A percentile compares a stretch with the other conserved stretches of the same genome.
These are phyloP conservation scores for Hybognathus amarus DNA, from an alignment of 2,797 vertebrate genomes.

Conservation along the genomic window DNA sequence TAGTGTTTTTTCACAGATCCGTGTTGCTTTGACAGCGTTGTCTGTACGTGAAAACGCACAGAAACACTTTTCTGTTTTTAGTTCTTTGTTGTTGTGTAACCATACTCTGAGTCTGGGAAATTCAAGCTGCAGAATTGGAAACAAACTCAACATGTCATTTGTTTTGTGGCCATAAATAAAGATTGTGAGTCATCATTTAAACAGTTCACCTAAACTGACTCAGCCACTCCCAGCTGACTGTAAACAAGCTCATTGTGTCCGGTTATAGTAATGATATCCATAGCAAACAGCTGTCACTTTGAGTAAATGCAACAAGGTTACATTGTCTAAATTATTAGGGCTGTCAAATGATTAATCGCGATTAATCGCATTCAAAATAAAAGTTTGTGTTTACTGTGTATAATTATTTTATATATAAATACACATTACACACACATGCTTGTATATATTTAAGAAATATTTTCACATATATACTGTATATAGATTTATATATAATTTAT, in stretches of 20 bases:
- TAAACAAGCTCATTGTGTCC: neutral
- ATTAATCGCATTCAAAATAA: too few species aligned
- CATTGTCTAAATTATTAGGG: neutral
- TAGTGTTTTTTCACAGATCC: neutral
- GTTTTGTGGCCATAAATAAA: conserved; percentile 1
- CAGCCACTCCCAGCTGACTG: neutral
- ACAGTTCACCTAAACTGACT: conserved; percentile 5
- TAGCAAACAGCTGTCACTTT: neutral
- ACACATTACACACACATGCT: too few species aligned
- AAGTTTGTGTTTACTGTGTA: too few species aligned
- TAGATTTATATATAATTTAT: too few species aligned
- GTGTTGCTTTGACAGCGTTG: neutral
- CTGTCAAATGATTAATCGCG: too few species aligned
- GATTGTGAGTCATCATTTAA: conserved; percentile 5
- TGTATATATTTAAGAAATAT: too few species aligned
- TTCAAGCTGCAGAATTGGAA: neutral
- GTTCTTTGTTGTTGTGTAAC: neutral
- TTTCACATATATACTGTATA: too few species aligned
- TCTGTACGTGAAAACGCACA: neutral
- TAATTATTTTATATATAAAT: too few species aligned
- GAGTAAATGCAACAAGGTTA: neutral
- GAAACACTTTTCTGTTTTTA: neutral
- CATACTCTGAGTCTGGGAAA: neutral
- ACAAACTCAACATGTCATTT: neutral
- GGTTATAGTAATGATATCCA: neutral